These are phyloP conservation scores for Euphydryas editha DNA, from an alignment of 2,888 invertebrate species.

Conservation along the genomic window DNA sequence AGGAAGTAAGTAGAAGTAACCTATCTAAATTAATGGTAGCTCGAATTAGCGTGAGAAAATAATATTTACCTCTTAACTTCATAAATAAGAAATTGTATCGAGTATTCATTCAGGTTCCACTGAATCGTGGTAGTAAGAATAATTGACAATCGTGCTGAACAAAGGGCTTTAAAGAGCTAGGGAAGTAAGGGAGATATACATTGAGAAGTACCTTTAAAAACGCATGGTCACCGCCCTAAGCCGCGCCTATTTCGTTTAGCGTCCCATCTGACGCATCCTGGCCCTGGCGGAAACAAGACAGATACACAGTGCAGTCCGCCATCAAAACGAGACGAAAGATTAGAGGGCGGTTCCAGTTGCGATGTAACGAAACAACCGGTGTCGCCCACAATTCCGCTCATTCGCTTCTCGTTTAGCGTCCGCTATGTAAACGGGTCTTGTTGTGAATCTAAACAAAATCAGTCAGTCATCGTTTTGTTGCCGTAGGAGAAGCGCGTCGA, in stretches of 20 bases:
- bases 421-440: conserved; percentile 92
- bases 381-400: conserved; percentile 73
- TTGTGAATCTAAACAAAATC: conserved; percentile 93
- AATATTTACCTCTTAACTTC: conserved; percentile 11
- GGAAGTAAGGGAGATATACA: conserved; percentile 56
- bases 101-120: conserved; percentile 31
- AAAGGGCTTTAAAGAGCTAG: conserved; percentile 58
- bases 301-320: conserved; percentile 16
- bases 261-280: conserved; percentile 36
- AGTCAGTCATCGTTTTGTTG: conserved; percentile 86
- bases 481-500: conserved; percentile 71
- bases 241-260: conserved; percentile 52
- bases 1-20: too few species aligned
- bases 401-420: conserved; percentile 80
- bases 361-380: conserved; percentile 48
- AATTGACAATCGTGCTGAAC: conserved; percentile 58
- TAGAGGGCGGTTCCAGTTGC: conserved; percentile 57
- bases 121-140: conserved; percentile 43
- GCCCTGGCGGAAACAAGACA: conserved; percentile 38
- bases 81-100: conserved; percentile 16
- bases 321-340: conserved; percentile 41
- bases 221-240: conserved; percentile 53
- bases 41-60: neutral
- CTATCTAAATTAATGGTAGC: neutral
- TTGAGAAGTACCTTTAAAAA: conserved; percentile 51